phyloP scores from a whole-genome alignment of 2,888 invertebrate species.

The Dilophus febrilis region DNA sequence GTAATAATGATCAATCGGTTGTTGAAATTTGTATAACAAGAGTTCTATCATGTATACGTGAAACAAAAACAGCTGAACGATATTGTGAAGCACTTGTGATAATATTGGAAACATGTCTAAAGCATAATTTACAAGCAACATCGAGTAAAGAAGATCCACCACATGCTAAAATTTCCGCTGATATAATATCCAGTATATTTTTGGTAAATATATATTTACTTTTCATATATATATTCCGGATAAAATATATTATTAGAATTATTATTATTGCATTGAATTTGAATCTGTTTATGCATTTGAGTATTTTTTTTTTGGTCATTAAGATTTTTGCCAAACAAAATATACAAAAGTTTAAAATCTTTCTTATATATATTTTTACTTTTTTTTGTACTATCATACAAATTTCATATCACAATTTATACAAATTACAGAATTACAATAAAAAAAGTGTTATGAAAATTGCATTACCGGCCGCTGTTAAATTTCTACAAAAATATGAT shows the following conservation, averaged over 20 bases:
- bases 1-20: constrained; percentile 84
- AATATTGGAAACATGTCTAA: constrained; percentile 70
- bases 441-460: constrained; percentile 38
- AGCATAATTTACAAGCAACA: constrained; percentile 69
- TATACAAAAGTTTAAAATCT: neutral
- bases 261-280: no score
- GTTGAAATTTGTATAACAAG: constrained; percentile 89
- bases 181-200: constrained; percentile 87
- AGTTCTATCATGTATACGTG: constrained; percentile 78
- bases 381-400: no score
- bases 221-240: no score
- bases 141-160: constrained; percentile 72
- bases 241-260: no score
- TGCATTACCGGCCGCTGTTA: constrained; percentile 78
- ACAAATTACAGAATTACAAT: constrained; percentile 40
- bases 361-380: no score
- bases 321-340: no score
- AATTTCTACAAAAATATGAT: constrained; percentile 80
- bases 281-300: no score
- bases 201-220: constrained; percentile 40
- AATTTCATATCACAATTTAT: no score
- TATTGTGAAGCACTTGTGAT: constrained; percentile 71
- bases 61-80: constrained; percentile 68
- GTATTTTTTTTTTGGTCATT: no score
- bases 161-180: constrained; percentile 90